Evolutionary conservation across 2,888 invertebrate species (phyloP).

Genomic region (Meghimatium bilineatum): DNA sequence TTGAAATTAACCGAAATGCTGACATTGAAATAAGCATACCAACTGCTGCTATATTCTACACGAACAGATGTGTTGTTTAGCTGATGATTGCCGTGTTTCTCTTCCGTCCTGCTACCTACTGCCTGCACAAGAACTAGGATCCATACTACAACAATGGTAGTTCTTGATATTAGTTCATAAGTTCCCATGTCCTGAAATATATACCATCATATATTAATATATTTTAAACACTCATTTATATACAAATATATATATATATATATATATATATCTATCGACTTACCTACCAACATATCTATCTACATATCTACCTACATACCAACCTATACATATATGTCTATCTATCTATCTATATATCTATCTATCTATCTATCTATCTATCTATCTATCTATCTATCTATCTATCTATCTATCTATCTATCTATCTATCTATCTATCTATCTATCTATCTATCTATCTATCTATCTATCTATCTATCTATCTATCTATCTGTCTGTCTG

Average conservation of each 20-base stretch:
- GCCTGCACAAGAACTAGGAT: background rate
- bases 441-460: background rate
- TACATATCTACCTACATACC: too few species aligned
- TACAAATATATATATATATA: too few species aligned
- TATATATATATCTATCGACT: too few species aligned
- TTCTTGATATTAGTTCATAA: background rate
- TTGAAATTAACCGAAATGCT: background rate
- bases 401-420: slow-evolving; percentile 18
- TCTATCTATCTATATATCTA: background rate
- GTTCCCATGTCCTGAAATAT: background rate
- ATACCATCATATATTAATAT: too few species aligned
- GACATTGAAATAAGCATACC: background rate
- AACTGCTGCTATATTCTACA: background rate
- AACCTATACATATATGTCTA: background rate
- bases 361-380: slow-evolving; percentile 3
- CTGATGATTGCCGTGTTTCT: background rate
- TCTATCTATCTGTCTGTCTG: too few species aligned
- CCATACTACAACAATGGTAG: background rate
- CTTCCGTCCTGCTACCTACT: background rate
- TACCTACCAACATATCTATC: too few species aligned
- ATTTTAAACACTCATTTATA: too few species aligned
- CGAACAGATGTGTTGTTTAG: background rate
- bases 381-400: slow-evolving; percentile 18
- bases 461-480: too few species aligned
- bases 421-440: background rate